Evolutionary conservation across 2,888 invertebrate species (phyloP), one percentile per base, ranked within the genome.

Genomic region (Platycnemis pennipes): DNA sequence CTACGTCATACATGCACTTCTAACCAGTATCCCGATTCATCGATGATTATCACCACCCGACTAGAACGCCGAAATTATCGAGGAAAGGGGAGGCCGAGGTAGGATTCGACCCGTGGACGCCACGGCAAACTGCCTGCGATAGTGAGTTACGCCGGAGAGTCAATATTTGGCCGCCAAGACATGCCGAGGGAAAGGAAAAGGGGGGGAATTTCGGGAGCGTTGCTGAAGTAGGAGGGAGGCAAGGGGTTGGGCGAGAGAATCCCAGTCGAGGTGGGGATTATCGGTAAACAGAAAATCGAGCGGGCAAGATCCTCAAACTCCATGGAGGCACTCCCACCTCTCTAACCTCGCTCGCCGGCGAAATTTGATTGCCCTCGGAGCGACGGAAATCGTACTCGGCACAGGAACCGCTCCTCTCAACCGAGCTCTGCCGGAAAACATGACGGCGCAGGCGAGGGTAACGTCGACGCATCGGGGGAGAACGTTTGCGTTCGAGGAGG

Each of bases 81-180:
- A 63, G 63, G 63, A 63, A 49, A 16, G 49, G 49, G 49, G 49
- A 11, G 19, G 49, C n/a, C n/a, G n/a, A n/a, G n/a, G n/a, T 53
- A 63, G 63, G 63, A 11, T 77, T 16, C 77, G 77, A 77, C 7
- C 16, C 63, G n/a, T 2, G 77, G 37, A 77, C 77, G 77, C 77
- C 31, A 37, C 31, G 77, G 31, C n/a, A 11, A 77, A 31, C 77
- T 37, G 37, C 77, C 37, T 31, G 31, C 31, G 77, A 77, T 37
- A 31, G 77, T 77, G 77, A 77, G 77, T 8, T 77, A n/a, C 8
- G 77, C 77, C 37, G 13, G 31, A 8, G 77, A 77, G 77, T 77
- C 77, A 77, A 77, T 77, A 77, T 77, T 77, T 77, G 37, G 77
- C 77, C 77, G 77, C 22, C 37, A 77, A 77, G 77, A 77, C 77